phyloP scores from a whole-genome alignment of 2,797 vertebrate genomes.

The Cirrhinus mrigala region DNA sequence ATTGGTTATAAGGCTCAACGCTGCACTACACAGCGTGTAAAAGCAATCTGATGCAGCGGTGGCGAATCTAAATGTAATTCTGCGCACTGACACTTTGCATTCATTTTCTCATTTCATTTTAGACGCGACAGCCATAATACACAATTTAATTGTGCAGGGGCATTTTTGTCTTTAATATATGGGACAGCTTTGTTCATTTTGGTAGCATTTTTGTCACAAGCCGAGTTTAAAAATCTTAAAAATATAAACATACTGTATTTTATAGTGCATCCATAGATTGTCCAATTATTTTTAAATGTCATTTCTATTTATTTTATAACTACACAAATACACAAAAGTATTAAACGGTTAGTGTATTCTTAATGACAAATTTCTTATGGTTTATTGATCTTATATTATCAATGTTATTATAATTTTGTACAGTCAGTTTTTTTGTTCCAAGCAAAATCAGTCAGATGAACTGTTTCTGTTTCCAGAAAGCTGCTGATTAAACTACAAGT shows the following conservation, averaged over 20 bases:
- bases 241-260: neutral
- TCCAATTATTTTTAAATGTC: neutral
- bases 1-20: too few species aligned
- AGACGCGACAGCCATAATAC: too few species aligned
- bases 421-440: neutral
- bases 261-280: neutral
- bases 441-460: conserved; percentile 14
- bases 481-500: conserved; percentile 39
- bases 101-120: too few species aligned
- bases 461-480: conserved; percentile 28
- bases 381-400: neutral
- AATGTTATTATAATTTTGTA: neutral
- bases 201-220: too few species aligned
- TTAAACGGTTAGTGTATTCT: neutral
- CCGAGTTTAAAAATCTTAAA: neutral
- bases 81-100: too few species aligned
- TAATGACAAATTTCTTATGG: neutral
- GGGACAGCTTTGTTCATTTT: too few species aligned
- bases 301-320: neutral
- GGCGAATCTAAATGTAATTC: too few species aligned
- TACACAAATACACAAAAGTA: neutral
- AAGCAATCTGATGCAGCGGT: too few species aligned
- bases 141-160: too few species aligned
- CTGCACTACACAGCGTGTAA: too few species aligned
- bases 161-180: too few species aligned